phyloP scores from a whole-genome alignment of 2,888 invertebrate species.

The Eurytoma californica region DNA sequence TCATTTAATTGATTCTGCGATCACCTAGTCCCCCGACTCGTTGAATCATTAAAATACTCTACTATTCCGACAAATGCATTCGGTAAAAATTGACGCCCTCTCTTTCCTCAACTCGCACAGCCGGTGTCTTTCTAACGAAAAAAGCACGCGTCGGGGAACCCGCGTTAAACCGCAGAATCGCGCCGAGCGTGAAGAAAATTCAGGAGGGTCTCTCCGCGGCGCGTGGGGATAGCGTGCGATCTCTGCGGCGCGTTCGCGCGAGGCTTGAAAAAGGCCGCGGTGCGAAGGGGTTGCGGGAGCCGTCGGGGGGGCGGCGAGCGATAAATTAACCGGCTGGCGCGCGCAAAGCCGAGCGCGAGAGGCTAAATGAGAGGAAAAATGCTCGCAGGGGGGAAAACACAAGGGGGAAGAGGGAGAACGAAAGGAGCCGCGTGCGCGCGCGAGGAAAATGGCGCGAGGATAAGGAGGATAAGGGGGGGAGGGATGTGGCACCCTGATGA shows the following conservation, averaged over 20 bases:
- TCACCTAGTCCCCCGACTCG: too few relatives aligned
- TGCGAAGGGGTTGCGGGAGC: constrained; percentile 34
- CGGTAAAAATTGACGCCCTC: too few relatives aligned
- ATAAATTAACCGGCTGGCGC: constrained; percentile 52
- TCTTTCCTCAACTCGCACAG: too few relatives aligned
- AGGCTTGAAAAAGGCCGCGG: constrained; percentile 33
- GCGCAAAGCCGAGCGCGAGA: constrained; percentile 44
- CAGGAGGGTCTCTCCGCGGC: not conserved
- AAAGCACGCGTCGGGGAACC: too few relatives aligned
- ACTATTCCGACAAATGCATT: too few relatives aligned
- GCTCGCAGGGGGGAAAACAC: constrained; percentile 10
- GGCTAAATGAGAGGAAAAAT: constrained; percentile 52
- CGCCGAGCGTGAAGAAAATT: not conserved
- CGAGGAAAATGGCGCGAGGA: constrained; percentile 13
- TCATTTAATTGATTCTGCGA: too few relatives aligned
- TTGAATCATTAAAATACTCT: too few relatives aligned
- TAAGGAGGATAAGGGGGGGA: not conserved
- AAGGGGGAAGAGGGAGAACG: constrained; percentile 11
- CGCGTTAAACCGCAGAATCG: too few relatives aligned
- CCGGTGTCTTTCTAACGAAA: too few relatives aligned
- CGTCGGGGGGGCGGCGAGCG: constrained; percentile 44
- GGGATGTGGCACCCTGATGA: not conserved
- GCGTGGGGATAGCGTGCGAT: not conserved
- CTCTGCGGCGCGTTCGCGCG: constrained; percentile 45
- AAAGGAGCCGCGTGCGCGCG: not conserved